Percentiles rank a stretch among this genome's conserved stretches.
Evolutionary conservation across 1,140 invertebrate genomes (phyloP).

Genomic region (Luehdorfia chinensis): DNA sequence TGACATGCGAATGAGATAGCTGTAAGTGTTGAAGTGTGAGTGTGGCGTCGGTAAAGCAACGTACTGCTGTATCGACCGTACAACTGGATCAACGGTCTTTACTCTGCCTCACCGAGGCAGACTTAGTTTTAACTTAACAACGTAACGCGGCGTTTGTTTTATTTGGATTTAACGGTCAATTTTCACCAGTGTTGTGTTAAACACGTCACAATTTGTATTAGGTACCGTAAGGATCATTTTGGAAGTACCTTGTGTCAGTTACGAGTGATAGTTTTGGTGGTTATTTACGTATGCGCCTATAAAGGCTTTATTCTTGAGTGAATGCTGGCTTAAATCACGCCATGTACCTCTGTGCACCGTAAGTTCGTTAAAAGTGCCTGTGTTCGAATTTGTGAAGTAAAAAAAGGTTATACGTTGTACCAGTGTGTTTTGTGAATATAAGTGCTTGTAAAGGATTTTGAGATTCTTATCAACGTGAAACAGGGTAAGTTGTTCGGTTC

Average conservation of each 20-base stretch:
- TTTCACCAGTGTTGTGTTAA: conserved; percentile 58
- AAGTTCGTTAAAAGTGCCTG: conserved; percentile 65
- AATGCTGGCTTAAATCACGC: conserved; percentile 66
- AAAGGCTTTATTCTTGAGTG: conserved; percentile 54
- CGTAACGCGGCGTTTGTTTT: conserved; percentile 53
- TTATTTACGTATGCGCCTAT: conserved; percentile 32
- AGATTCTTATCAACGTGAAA: conserved; percentile 39
- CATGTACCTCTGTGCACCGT: conserved; percentile 56
- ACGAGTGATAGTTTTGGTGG: conserved; percentile 32
- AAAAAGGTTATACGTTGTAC: conserved; percentile 42
- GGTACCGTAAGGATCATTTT: conserved; percentile 37
- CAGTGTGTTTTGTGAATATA: conserved; percentile 46
- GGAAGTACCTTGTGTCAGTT: conserved; percentile 34
- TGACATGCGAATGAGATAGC: conserved; percentile 32
- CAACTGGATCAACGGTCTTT: conserved; percentile 74
- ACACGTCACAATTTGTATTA: conserved; percentile 56
- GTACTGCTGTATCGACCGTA: conserved; percentile 59
- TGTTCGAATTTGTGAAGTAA: conserved; percentile 64
- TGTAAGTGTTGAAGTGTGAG: conserved; percentile 24
- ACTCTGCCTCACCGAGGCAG: conserved; percentile 53
- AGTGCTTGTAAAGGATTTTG: conserved; percentile 57
- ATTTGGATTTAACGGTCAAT: conserved; percentile 43
- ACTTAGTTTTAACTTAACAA: conserved; percentile 72
- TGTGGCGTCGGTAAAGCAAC: conserved; percentile 57
- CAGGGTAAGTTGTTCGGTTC: conserved; percentile 50